Evolutionary conservation across 2,888 invertebrate genomes (phyloP).

Genomic region (Leptinotarsa peninsularis): DNA sequence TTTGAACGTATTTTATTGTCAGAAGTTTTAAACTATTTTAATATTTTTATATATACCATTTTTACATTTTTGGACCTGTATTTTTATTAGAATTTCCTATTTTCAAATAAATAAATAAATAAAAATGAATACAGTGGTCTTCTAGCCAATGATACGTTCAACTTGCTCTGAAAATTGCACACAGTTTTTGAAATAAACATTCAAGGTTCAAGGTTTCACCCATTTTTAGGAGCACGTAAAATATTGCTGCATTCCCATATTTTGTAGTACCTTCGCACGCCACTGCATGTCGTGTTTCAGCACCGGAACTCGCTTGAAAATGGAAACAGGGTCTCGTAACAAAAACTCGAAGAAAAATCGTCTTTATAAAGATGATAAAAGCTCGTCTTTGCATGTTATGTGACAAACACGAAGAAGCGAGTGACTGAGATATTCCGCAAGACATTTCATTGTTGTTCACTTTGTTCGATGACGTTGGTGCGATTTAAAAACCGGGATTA

Average conservation of each 20-base stretch:
- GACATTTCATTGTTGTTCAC: conserved; percentile 66
- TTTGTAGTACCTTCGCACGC: conserved; percentile 7
- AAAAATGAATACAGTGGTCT: too few species aligned
- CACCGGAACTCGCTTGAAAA: conserved; percentile 62
- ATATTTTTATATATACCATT: too few species aligned
- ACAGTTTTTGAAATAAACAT: too few species aligned
- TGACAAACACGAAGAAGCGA: conserved; percentile 65
- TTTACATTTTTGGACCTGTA: too few species aligned
- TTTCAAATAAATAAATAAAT: too few species aligned
- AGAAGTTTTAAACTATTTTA: too few species aligned
- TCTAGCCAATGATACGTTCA: too few species aligned
- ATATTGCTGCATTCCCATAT: background rate
- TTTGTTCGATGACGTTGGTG: conserved; percentile 64
- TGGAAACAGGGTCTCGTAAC: conserved; percentile 64
- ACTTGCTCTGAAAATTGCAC: too few species aligned
- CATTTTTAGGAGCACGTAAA: too few species aligned
- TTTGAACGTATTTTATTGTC: too few species aligned
- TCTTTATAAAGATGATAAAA: conserved; percentile 68
- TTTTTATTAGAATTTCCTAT: too few species aligned
- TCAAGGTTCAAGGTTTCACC: too few species aligned
- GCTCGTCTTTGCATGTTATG: conserved; percentile 67
- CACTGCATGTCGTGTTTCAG: conserved; percentile 39
- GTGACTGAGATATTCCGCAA: conserved; percentile 67
- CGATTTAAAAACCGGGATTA: conserved; percentile 65
- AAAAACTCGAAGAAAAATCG: conserved; percentile 67